Percentiles rank a stretch among this genome's conserved stretches.
Evolutionary conservation across 2,113 vertebrate genomes (phyloP).

Genomic region (Cinclus cinclus): DNA sequence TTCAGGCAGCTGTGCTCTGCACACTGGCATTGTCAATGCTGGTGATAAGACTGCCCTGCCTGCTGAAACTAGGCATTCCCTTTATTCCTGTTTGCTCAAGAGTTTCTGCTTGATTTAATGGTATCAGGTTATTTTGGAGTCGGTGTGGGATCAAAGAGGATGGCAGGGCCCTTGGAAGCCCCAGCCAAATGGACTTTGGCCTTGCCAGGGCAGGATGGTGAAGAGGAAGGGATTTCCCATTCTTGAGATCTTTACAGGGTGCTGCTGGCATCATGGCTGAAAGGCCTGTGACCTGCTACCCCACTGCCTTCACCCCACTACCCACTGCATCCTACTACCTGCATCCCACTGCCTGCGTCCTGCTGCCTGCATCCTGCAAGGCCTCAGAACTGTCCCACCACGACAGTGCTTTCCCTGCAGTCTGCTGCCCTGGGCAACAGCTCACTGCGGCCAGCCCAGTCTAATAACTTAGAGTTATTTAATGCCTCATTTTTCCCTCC

Average conservation of each 20-base stretch:
- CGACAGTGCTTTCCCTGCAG: neutral
- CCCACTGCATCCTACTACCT: neutral
- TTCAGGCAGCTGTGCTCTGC: neutral
- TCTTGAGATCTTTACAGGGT: neutral
- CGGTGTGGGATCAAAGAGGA: fast-evolving
- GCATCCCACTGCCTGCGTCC: neutral
- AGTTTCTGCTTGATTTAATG: neutral
- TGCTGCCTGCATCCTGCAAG: neutral
- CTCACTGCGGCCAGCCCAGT: neutral
- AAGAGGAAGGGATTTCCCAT: neutral
- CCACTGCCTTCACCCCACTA: neutral
- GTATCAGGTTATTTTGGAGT: neutral
- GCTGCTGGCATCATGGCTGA: neutral
- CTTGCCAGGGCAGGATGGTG: neutral
- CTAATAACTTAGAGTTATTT: neutral
- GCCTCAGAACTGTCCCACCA: neutral
- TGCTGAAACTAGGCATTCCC: neutral
- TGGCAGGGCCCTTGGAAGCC: neutral
- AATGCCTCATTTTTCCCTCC: neutral
- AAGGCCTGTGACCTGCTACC: neutral
- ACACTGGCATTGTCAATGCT: fast-evolving
- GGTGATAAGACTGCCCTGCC: fast-evolving
- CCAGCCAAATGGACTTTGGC: neutral
- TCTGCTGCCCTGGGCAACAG: neutral
- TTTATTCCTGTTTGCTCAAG: neutral